Evolutionary conservation across 2,113 vertebrate genomes (phyloP), one percentile per base, ranked within the genome.

Genomic region (Synchiropus splendidus): DNA sequence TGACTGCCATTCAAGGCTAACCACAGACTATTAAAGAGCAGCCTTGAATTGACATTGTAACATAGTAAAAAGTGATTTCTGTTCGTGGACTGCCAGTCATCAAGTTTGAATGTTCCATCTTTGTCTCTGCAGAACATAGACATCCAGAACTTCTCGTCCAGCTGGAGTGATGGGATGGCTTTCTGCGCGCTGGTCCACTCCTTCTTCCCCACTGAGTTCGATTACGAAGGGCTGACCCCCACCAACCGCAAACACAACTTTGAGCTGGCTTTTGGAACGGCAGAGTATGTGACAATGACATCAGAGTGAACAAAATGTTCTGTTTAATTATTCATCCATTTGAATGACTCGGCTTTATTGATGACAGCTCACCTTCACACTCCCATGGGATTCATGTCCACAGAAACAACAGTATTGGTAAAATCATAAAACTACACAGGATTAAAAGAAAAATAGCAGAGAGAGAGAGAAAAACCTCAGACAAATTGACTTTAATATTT

Each of bases 121-220:
- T 12, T 61, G 14, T 61, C 9, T 16, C 31, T 13, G 2, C 53
- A 98, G 95, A 89, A 95, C 45, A 85, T 96, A 14, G 93, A 96
- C 61, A 89, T 98, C 56, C 92, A 98, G 81, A 98, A 98, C 81
- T 98, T 98, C 80, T 98, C 95, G 2, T 91, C 92, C 45, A 98
- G 90, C 53, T 98, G 95, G 95, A 97, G 87, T 0, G 92, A 97
- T 0, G 95, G 95, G 2, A 90, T 98, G 95, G 94, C 91, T 4
- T 98, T 98, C 79, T 98, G 95, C 0, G 95, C 95, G 34, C 85
- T 98, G 12, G 91, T 98, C 14, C 95, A 98, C 77, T 92, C 92
- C 15, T 98, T 97, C 85, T 98, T 98, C 75, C 93, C 95, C 0
- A 89, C 86, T 0, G 90, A 91, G 73, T 98, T 98, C 6, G 92